A percentile compares a stretch with the other conserved stretches of the same genome.
These are phyloP conservation scores for Umimayanthus chanpuru DNA, from an alignment of 92 coral and sea anemone genomes.

Conservation along the genomic window DNA sequence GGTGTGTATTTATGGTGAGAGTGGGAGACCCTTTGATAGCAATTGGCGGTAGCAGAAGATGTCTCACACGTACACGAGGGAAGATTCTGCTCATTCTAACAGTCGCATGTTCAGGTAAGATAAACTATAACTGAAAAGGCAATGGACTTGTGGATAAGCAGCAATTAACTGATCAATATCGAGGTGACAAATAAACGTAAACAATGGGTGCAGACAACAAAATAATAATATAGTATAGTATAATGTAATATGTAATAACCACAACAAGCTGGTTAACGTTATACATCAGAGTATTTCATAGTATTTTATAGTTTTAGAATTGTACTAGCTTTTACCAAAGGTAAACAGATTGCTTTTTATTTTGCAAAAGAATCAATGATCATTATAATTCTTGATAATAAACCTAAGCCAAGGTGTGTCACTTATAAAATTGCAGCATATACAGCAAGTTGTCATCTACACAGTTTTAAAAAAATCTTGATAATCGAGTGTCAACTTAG, in stretches of 20 bases:
- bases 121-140: neutral
- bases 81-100: constrained; percentile 19
- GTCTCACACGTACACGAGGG: neutral
- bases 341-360: neutral
- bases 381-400: too few species aligned
- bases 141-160: neutral
- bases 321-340: neutral
- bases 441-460: neutral
- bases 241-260: neutral
- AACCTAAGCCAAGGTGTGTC: too few species aligned
- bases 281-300: neutral
- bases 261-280: neutral
- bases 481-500: neutral
- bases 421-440: neutral
- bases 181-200: neutral
- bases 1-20: constrained; percentile 48
- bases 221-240: neutral
- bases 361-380: neutral
- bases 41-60: constrained; percentile 26
- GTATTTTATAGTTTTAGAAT: neutral
- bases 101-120: constrained; percentile 26
- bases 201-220: neutral
- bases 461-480: too few species aligned
- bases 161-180: neutral
- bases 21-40: constrained; percentile 37